A percentile compares a stretch with the other conserved stretches of the same genome.
phyloP scores from a whole-genome alignment of 2,888 invertebrate species.

The Aphidoletes aphidimyza region DNA sequence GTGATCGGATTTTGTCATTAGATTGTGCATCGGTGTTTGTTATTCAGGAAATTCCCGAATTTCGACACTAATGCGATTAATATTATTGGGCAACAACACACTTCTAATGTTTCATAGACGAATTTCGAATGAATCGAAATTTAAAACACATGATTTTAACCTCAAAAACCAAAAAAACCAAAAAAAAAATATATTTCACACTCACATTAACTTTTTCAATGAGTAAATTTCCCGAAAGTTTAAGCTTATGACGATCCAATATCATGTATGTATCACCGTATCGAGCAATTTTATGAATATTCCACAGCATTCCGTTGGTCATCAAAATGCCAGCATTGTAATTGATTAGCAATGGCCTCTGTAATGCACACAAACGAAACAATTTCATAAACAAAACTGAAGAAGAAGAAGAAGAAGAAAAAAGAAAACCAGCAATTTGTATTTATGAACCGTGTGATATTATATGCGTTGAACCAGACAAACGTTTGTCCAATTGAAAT shows the following conservation, averaged over 20 bases:
- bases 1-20: no score
- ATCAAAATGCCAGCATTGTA: slow-evolving; percentile 63
- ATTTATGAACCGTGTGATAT: no score
- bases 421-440: not conserved
- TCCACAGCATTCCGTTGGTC: slow-evolving; percentile 64
- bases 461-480: no score
- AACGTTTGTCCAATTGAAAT: not conserved
- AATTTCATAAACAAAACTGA: not conserved
- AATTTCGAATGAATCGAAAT: not conserved
- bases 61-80: no score
- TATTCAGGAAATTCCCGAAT: no score
- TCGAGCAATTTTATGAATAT: slow-evolving; percentile 63
- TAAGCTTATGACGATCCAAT: slow-evolving; percentile 64
- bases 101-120: no score
- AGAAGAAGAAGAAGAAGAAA: not conserved
- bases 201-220: slow-evolving; percentile 64
- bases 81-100: no score
- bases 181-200: slow-evolving; percentile 48
- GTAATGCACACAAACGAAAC: slow-evolving; percentile 49
- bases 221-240: slow-evolving; percentile 62
- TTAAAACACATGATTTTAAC: not conserved
- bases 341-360: slow-evolving; percentile 64
- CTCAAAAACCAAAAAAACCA: no score
- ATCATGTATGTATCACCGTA: slow-evolving; percentile 64
- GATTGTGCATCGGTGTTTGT: no score